phyloP scores from a whole-genome alignment of 1,140 invertebrate genomes.

The Trichoplusia ni region DNA sequence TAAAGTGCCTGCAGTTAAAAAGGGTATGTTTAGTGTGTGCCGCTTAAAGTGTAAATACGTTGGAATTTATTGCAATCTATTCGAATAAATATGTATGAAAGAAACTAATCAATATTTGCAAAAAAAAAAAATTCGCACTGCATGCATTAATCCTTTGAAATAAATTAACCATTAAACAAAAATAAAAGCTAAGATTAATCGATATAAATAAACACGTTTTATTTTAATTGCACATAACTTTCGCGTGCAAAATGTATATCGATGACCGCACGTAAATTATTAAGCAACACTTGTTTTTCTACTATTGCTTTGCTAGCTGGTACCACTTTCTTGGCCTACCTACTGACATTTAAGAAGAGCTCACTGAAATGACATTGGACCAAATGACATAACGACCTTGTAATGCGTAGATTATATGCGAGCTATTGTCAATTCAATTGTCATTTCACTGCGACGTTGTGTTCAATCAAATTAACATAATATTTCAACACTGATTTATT shows the following conservation, averaged over 20 bases:
- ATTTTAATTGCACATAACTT: slow-evolving; percentile 13
- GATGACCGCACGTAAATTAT: slow-evolving; percentile 11
- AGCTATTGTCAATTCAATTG: slow-evolving; percentile 48
- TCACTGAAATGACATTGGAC: slow-evolving; percentile 52
- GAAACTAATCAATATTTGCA: slow-evolving; percentile 14
- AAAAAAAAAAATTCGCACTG: not conserved
- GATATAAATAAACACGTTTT: not conserved
- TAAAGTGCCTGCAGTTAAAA: slow-evolving; percentile 66
- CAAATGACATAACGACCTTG: slow-evolving; percentile 43
- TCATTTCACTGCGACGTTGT: slow-evolving; percentile 36
- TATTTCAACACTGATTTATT: slow-evolving; percentile 39
- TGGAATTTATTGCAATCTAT: slow-evolving; percentile 1
- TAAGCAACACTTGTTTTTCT: slow-evolving; percentile 32
- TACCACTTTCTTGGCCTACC: slow-evolving; percentile 38
- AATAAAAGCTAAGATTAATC: not conserved
- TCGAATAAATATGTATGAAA: not conserved
- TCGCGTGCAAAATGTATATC: not conserved
- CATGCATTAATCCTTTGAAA: slow-evolving; percentile 7
- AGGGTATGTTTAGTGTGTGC: slow-evolving; percentile 69
- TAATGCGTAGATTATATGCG: slow-evolving; percentile 34
- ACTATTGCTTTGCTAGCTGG: slow-evolving; percentile 27
- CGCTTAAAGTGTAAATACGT: slow-evolving; percentile 37
- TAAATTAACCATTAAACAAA: not conserved
- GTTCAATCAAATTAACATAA: slow-evolving; percentile 46
- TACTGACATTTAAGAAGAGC: slow-evolving; percentile 62